These are phyloP conservation scores for Scomber colias DNA, from an alignment of 2,113 vertebrate genomes.

Conservation along the genomic window DNA sequence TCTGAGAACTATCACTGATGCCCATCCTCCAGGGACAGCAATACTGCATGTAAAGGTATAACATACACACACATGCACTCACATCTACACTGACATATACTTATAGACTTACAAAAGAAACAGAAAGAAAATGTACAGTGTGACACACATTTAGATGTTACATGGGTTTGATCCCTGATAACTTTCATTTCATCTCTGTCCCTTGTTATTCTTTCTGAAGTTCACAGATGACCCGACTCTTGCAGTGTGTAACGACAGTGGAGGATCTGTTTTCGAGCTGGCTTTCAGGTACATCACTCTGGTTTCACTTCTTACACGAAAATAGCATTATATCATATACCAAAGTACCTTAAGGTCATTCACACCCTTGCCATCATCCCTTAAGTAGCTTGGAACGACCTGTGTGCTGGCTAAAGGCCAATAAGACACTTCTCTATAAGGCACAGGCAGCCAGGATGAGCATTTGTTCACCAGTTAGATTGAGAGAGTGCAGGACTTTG, in stretches of 20 bases:
- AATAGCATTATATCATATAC: not conserved
- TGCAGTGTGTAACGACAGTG: slow-evolving; percentile 98
- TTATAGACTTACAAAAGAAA: not conserved
- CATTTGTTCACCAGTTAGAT: too few species aligned
- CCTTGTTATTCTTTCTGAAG: slow-evolving; percentile 71
- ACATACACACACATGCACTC: not conserved
- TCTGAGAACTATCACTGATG: slow-evolving; percentile 95
- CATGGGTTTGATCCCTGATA: accelerated
- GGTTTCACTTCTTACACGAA: not conserved
- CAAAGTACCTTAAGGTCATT: too few species aligned
- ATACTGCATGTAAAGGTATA: slow-evolving; percentile 96
- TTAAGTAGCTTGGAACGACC: too few species aligned
- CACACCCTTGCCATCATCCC: not conserved
- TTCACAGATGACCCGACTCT: slow-evolving; percentile 98
- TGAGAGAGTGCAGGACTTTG: too few species aligned
- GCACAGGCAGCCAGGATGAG: too few species aligned
- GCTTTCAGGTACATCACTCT: slow-evolving; percentile 90
- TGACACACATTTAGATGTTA: not conserved
- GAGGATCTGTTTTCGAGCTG: slow-evolving; percentile 97
- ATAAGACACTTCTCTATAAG: too few species aligned
- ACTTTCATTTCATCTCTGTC: not conserved
- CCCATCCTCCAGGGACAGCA: slow-evolving; percentile 97
- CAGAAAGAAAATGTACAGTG: not conserved
- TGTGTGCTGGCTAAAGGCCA: too few species aligned
- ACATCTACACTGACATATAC: not conserved